Evolutionary conservation across 2,797 vertebrate species (phyloP).

Genomic region (Clarias platycephalus): DNA sequence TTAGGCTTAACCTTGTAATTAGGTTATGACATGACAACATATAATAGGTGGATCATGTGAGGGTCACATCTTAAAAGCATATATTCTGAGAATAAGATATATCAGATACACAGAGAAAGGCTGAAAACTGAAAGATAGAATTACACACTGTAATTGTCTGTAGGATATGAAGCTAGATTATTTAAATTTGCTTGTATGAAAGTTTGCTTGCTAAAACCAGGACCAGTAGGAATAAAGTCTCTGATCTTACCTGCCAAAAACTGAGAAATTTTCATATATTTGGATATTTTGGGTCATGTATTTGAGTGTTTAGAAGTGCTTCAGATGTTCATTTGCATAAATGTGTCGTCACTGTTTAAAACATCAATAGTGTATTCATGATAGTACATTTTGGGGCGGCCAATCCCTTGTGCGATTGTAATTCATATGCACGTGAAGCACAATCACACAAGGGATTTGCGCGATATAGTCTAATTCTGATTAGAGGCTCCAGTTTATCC

Average conservation of each 20-base stretch:
- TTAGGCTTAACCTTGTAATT: neutral
- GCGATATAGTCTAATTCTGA: too few species aligned
- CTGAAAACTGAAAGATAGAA: neutral
- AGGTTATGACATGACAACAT: conserved; percentile 1
- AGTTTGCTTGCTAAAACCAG: neutral
- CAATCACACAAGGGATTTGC: too few species aligned
- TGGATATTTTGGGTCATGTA: neutral
- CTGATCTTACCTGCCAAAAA: neutral
- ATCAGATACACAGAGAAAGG: neutral
- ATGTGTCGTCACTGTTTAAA: neutral
- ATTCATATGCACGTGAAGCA: neutral
- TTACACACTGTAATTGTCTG: neutral
- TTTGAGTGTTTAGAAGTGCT: neutral
- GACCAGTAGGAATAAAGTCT: neutral
- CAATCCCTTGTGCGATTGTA: neutral
- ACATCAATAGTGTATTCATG: neutral
- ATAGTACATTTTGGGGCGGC: neutral
- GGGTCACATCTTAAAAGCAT: conserved; percentile 11
- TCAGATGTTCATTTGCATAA: neutral
- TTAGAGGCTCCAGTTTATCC: too few species aligned
- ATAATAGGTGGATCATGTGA: neutral
- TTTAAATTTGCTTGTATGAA: neutral
- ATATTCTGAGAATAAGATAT: neutral
- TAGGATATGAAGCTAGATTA: neutral
- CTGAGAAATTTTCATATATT: neutral